These are phyloP conservation scores for Hydrolagus colliei DNA, from an alignment of 2,797 vertebrate species.

Conservation along the genomic window DNA sequence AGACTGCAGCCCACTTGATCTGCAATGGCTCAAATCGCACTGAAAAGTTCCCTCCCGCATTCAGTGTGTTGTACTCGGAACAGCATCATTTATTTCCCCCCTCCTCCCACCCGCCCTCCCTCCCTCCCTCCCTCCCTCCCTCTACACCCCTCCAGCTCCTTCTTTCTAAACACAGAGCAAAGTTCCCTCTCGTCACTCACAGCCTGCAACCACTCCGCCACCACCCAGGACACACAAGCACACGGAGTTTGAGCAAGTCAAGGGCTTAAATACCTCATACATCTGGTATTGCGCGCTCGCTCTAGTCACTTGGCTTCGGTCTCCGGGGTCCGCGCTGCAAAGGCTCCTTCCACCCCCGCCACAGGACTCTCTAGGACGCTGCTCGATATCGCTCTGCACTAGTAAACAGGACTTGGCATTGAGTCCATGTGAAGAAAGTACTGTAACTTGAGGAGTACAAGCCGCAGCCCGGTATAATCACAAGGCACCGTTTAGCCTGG, in stretches of 20 bases:
- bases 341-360: neutral
- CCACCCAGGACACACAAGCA: too few relatives aligned
- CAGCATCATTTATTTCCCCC: neutral
- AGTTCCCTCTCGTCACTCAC: too few relatives aligned
- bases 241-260: conserved; percentile 2
- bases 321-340: neutral
- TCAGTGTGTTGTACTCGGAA: too few relatives aligned
- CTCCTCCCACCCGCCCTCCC: neutral
- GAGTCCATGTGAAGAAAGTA: conserved; percentile 16
- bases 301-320: neutral
- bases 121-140: too few relatives aligned
- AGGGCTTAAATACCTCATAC: conserved; percentile 11
- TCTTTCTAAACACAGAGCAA: too few relatives aligned
- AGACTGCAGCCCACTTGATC: neutral
- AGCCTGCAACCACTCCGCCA: too few relatives aligned
- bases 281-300: neutral
- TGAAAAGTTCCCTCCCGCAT: neutral
- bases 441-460: conserved; percentile 22
- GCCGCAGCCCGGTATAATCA: neutral
- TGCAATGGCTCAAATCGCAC: neutral
- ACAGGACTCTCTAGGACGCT: neutral
- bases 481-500: neutral
- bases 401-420: conserved; percentile 24
- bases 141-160: neutral
- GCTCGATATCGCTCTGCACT: neutral